phyloP scores from a whole-genome alignment of 2,797 vertebrate genomes.

The Cryptoblepharus egeriae region DNA sequence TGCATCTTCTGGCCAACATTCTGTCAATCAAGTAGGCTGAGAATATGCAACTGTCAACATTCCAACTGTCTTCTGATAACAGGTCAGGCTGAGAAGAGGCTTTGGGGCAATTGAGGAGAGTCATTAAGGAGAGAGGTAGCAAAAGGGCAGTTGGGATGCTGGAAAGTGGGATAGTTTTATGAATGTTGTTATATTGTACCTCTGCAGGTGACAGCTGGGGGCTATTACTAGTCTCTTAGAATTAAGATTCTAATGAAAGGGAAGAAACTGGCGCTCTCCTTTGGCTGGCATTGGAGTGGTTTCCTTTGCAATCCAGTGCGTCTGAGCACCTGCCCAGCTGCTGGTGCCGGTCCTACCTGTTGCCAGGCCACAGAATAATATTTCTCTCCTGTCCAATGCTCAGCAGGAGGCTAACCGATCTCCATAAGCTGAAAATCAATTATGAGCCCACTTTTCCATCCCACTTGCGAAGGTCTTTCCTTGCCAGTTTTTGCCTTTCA shows the following conservation, averaged over 20 bases:
- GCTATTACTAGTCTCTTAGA: too few species aligned
- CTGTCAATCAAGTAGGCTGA: too few species aligned
- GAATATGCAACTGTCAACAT: too few species aligned
- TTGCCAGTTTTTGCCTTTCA: not conserved
- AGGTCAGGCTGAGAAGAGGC: too few species aligned
- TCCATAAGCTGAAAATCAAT: not conserved
- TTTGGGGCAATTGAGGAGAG: too few species aligned
- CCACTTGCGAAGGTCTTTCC: accelerated
- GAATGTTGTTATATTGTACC: too few species aligned
- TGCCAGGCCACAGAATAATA: slow-evolving; percentile 5
- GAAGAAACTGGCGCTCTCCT: not conserved
- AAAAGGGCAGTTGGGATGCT: too few species aligned
- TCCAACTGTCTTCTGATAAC: too few species aligned
- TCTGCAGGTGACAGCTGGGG: too few species aligned
- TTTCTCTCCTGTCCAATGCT: not conserved
- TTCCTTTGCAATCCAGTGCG: not conserved
- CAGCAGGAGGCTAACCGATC: not conserved
- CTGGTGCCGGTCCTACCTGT: slow-evolving; percentile 3
- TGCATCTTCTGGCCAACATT: too few species aligned
- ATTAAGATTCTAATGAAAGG: slow-evolving; percentile 5
- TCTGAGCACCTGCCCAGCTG: slow-evolving; percentile 9
- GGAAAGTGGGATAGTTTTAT: too few species aligned
- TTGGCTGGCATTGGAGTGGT: not conserved
- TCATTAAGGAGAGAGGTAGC: too few species aligned
- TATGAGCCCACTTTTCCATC: not conserved